phyloP scores from a whole-genome alignment of 2,113 vertebrate genomes.

The Phrynocephalus versicolor region DNA sequence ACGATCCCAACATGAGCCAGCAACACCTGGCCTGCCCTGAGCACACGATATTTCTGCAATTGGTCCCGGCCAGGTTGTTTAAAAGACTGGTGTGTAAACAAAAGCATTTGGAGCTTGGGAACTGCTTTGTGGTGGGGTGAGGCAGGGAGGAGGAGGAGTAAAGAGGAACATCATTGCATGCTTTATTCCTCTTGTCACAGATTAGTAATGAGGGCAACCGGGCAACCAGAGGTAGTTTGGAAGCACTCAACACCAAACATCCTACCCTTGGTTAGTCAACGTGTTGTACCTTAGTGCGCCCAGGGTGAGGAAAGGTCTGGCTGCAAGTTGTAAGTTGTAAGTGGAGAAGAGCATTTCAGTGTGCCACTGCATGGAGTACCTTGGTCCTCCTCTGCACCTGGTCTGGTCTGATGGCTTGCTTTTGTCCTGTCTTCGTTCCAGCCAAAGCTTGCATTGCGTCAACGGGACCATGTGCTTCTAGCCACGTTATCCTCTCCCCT shows the following conservation, averaged over 20 bases:
- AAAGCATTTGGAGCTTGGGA: background rate
- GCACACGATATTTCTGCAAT: background rate
- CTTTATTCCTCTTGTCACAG: background rate
- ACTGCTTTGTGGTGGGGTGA: background rate
- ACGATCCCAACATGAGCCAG: background rate
- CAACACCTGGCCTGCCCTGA: background rate
- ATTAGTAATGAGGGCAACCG: background rate
- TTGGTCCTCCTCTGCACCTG: background rate
- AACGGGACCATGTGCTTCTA: constrained; percentile 28
- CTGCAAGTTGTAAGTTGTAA: background rate
- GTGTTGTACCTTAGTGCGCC: background rate
- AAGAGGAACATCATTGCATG: background rate
- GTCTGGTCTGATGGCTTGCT: background rate
- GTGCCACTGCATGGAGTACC: background rate
- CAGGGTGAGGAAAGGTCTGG: background rate
- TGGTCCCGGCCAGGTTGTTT: background rate
- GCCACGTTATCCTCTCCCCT: background rate
- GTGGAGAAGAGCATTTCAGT: background rate
- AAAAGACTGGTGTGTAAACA: background rate
- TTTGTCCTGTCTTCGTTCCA: constrained; percentile 4
- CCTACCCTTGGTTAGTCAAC: background rate
- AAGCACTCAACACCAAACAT: background rate
- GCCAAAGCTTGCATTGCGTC: background rate
- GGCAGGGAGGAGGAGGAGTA: background rate
- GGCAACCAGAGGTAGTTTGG: background rate